These are phyloP conservation scores for Clunio marinus DNA, from an alignment of 2,888 invertebrate genomes.

Conservation along the genomic window DNA sequence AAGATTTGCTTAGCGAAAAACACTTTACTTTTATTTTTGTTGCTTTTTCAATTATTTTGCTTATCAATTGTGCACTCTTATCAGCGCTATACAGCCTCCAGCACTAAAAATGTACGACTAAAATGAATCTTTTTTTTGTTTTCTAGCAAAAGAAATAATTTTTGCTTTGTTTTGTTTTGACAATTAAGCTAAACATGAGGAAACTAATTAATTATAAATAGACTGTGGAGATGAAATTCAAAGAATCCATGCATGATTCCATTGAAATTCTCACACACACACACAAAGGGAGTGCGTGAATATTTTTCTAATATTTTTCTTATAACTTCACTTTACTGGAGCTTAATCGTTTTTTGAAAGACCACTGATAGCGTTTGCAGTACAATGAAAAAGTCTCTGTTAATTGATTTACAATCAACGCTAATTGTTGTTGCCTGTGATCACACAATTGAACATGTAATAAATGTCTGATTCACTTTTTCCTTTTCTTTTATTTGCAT, in stretches of 20 bases:
- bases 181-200: too few species aligned
- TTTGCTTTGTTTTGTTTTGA: too few species aligned
- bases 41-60: too few species aligned
- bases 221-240: background rate
- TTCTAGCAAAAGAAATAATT: background rate
- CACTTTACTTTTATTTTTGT: too few species aligned
- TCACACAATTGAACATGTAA: background rate
- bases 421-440: background rate
- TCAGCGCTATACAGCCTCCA: background rate
- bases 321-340: background rate
- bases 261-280: background rate
- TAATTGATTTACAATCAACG: background rate
- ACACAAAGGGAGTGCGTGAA: slow-evolving; percentile 3
- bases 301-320: background rate
- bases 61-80: slow-evolving; percentile 1
- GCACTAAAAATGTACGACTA: background rate
- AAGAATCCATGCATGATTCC: slow-evolving; percentile 21
- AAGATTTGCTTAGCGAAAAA: too few species aligned
- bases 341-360: background rate
- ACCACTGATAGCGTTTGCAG: background rate
- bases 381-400: background rate
- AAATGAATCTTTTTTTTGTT: background rate
- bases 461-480: slow-evolving; percentile 28
- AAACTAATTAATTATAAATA: slow-evolving; percentile 15
- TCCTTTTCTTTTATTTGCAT: slow-evolving; percentile 16